These are phyloP conservation scores for Vicugna pacos DNA, from an alignment of 2,113 vertebrate species.

Conservation along the genomic window DNA sequence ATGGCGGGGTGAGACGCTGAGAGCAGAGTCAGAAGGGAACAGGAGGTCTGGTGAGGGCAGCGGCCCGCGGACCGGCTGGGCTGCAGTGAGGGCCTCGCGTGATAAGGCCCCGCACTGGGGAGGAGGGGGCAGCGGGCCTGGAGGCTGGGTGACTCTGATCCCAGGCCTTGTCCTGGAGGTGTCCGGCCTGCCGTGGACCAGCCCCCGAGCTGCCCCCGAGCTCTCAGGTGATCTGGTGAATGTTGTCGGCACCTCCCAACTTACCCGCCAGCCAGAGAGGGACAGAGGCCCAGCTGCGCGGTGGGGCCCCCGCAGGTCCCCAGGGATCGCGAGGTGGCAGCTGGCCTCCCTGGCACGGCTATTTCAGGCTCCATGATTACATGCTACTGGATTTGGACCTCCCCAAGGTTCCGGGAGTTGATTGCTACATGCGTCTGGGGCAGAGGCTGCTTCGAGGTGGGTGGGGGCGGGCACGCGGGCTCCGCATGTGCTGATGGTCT, in stretches of 20 bases:
- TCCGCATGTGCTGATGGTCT: conserved; percentile 25
- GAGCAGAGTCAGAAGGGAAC: not conserved
- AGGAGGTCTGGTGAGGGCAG: not conserved
- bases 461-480: not conserved
- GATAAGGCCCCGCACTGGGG: not conserved
- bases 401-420: conserved; percentile 79
- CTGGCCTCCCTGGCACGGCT: conserved; percentile 65
- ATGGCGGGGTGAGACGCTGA: not conserved
- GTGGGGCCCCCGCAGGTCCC: conserved; percentile 53
- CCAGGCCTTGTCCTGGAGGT: not conserved
- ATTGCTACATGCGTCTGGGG: conserved; percentile 71
- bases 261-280: not conserved
- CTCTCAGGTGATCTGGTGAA: not conserved
- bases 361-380: conserved; percentile 78
- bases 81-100: not conserved
- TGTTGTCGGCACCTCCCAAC: not conserved
- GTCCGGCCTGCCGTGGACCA: not conserved
- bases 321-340: conserved; percentile 58
- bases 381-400: conserved; percentile 74
- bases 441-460: conserved; percentile 63
- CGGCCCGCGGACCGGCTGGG: not conserved
- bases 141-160: not conserved
- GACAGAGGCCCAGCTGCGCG: not conserved
- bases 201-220: not conserved
- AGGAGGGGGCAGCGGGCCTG: not conserved